Conservation (phyloP, 2,113 vertebrate genomes). For the Gymnogyps californianus region DNA sequence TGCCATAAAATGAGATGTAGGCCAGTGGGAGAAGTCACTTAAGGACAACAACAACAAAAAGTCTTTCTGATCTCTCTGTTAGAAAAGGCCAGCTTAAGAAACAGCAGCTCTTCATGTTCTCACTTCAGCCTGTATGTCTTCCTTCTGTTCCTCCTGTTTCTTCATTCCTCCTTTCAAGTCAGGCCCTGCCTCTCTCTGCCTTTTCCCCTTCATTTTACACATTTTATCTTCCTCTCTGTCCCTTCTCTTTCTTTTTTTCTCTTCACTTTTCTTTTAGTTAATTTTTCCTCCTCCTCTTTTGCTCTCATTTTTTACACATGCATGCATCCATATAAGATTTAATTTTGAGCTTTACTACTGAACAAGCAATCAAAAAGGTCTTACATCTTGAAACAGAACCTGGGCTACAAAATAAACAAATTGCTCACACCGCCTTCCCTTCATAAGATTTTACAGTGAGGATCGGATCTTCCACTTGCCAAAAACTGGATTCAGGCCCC, state of each 20-base stretch:
- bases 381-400: not conserved
- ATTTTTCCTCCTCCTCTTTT: not conserved
- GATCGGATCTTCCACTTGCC: not conserved
- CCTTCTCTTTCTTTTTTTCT: not conserved
- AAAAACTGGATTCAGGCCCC: not conserved
- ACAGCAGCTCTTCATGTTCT: not conserved
- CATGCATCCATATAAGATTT: not conserved
- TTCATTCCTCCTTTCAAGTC: not conserved
- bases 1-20: constrained; percentile 60
- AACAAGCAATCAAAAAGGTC: constrained; percentile 36
- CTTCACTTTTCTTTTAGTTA: not conserved
- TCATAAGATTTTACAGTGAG: not conserved
- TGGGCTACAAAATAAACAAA: not conserved
- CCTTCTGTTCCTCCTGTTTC: not conserved
- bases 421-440: not conserved
- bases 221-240: not conserved
- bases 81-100: not conserved
- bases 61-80: constrained; percentile 27
- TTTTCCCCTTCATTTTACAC: not conserved
- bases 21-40: constrained; percentile 55
- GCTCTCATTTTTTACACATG: not conserved
- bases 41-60: constrained; percentile 48
- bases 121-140: not conserved
- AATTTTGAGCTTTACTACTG: constrained; percentile 20
- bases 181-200: not conserved